Percentiles rank a stretch among this genome's conserved stretches.
Evolutionary conservation across 2,797 vertebrate genomes (phyloP).

Genomic region (Percopsis omiscomaycus): DNA sequence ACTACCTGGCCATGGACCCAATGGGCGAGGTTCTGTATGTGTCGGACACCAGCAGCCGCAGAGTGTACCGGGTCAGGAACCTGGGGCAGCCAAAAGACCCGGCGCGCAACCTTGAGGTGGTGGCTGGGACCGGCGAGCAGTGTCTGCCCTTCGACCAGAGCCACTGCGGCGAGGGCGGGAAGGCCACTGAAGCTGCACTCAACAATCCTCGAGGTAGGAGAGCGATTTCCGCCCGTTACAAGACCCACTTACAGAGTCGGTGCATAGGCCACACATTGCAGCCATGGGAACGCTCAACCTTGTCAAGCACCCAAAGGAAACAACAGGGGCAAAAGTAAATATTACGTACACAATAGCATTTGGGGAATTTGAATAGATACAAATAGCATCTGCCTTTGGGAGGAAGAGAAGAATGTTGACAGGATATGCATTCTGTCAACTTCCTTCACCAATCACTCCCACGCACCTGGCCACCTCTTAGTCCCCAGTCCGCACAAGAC

Average conservation of each 20-base stretch:
- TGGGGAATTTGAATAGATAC: constrained; percentile 19
- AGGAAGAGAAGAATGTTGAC: not conserved
- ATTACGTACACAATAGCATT: not conserved
- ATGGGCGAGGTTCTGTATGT: constrained; percentile 91
- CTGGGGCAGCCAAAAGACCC: constrained; percentile 91
- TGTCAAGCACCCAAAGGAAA: constrained; percentile 14
- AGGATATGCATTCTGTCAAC: constrained; percentile 42
- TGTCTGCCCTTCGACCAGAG: constrained; percentile 95
- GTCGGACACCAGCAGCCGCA: constrained; percentile 95
- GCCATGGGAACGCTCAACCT: constrained; percentile 17
- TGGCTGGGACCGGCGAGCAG: constrained; percentile 96
- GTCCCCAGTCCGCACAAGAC: constrained; percentile 49
- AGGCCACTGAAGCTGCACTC: constrained; percentile 90
- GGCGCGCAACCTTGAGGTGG: constrained; percentile 90
- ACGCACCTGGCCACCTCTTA: constrained; percentile 42
- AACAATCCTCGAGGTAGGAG: constrained; percentile 93
- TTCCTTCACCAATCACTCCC: constrained; percentile 49
- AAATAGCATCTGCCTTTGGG: constrained; percentile 22
- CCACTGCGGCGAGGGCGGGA: constrained; percentile 94
- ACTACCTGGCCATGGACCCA: constrained; percentile 95
- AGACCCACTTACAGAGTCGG: not conserved
- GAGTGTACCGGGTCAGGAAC: constrained; percentile 91
- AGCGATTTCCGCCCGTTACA: not conserved
- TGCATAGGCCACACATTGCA: not conserved
- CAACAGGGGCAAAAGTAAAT: not conserved